phyloP scores from a whole-genome alignment of 2,797 vertebrate species.

The Micromesistius poutassou region DNA sequence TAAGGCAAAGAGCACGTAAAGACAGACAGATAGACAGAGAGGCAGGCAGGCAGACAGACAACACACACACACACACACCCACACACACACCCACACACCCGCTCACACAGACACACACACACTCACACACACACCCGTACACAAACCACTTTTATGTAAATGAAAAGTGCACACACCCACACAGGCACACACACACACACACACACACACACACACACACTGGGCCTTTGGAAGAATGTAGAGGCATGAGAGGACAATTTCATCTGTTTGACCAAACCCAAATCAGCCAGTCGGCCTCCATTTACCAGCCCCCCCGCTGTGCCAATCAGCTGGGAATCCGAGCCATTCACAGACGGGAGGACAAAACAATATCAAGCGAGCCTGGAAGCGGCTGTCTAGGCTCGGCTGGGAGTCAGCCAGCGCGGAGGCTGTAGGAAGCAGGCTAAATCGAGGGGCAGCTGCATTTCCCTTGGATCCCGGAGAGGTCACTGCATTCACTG shows the following conservation, averaged over 20 bases:
- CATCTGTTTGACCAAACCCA: slow-evolving; percentile 53
- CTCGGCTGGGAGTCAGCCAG: slow-evolving; percentile 33
- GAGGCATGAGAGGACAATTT: slow-evolving; percentile 50
- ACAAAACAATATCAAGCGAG: slow-evolving; percentile 53
- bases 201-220: slow-evolving; percentile 9
- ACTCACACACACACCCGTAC: background rate
- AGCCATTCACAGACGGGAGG: slow-evolving; percentile 35
- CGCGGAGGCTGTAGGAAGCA: slow-evolving; percentile 47
- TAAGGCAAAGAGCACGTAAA: background rate
- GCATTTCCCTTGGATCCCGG: background rate
- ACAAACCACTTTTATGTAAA: slow-evolving; percentile 5
- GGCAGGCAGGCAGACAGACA: background rate
- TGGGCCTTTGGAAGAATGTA: slow-evolving; percentile 32
- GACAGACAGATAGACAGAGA: slow-evolving; percentile 4
- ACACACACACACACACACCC: slow-evolving; percentile 1
- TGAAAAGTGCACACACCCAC: slow-evolving; percentile 3
- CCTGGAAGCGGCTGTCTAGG: slow-evolving; percentile 34
- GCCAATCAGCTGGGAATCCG: slow-evolving; percentile 37
- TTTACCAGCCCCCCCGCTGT: slow-evolving; percentile 32
- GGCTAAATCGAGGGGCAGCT: slow-evolving; percentile 44
- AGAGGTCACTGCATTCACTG: slow-evolving; percentile 36
- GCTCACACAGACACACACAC: slow-evolving; percentile 12
- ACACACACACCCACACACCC: background rate
- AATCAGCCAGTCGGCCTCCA: slow-evolving; percentile 48
- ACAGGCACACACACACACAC: slow-evolving; percentile 7